Percentiles rank a stretch among this genome's conserved stretches.
Evolutionary conservation across 2,113 vertebrate species (phyloP).

Genomic region (Ovibos moschatus): DNA sequence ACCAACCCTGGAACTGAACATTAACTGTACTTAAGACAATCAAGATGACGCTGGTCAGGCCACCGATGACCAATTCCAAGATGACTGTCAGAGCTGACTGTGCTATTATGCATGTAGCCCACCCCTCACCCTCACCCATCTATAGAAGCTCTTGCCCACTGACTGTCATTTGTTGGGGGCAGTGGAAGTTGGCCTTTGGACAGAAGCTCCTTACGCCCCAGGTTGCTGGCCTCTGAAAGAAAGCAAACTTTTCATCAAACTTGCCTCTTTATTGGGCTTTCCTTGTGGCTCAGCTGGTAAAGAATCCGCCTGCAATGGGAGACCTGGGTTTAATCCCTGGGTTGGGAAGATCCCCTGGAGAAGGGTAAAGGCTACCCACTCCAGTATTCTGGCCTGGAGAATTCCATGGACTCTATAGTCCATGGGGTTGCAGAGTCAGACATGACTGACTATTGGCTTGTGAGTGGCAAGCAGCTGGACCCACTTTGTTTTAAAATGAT

Average conservation of each 20-base stretch:
- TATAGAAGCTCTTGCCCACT: neutral
- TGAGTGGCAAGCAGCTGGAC: neutral
- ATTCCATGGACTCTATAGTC: neutral
- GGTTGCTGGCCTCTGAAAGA: neutral
- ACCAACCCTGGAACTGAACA: neutral
- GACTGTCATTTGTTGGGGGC: neutral
- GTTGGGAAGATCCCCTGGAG: neutral
- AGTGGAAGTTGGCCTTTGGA: neutral
- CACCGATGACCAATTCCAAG: neutral
- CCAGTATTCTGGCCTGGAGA: neutral
- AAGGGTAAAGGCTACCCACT: neutral
- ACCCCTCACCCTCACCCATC: neutral
- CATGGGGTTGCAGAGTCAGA: neutral
- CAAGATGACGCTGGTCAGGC: neutral
- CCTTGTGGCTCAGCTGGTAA: neutral
- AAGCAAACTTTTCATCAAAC: neutral
- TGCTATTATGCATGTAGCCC: neutral
- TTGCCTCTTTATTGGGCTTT: neutral
- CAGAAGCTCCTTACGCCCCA: neutral
- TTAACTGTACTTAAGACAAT: neutral
- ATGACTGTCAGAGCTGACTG: neutral
- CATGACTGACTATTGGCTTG: neutral
- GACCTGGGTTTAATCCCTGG: neutral
- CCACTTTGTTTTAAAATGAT: neutral
- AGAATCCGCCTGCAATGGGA: neutral